Evolutionary conservation across 1,140 invertebrate species (phyloP), one percentile per base, ranked within the genome.

Genomic region (Drosophila punjabiensis): DNA sequence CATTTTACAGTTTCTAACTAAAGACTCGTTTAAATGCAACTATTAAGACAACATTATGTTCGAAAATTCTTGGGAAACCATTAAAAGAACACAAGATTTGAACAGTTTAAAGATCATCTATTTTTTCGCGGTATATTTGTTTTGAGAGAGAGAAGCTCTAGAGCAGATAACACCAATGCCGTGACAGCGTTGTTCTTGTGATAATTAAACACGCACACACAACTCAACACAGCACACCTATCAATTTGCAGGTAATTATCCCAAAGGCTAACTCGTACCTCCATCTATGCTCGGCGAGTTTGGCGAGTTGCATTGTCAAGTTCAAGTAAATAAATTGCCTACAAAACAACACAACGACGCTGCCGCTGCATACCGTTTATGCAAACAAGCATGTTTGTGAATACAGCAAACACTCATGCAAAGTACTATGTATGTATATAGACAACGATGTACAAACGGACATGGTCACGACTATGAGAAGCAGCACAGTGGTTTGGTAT

Each of bases 281-380:
- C 20, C 32, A 61, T 45, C 39, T 77, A 66, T 65, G 71, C 45
- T 60, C n/a, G 33, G 55, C n/a, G 35, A 78, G 43, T 67, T 77
- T 62, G 71, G 50, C 65, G 56, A 69, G 74, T 78, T 84, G 68
- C 77, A 89, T 84, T 75, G 85, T 76, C 84, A 87, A 87, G 84
- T 89, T 87, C 84, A 89, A 87, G 84, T 84, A 78, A 89, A 89
- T 81, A 76, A 81, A 81, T 69, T 76, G 77, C 66, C 66, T 77
- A 48, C 41, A 33, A 32, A 75, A 33, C 43, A 62, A 58, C 74
- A 65, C 8, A 37, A 13, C 11, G 35, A 13, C 11, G 35, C 18
- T 58, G 60, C 30, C 39, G 35, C 52, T 45, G 33, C 47, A 47
- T n/a, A 39, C 37, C 60, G 76, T 74, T 79, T 79, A 79, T 79